Evolutionary conservation across 2,888 invertebrate genomes (phyloP), one percentile per base, ranked within the genome.

Genomic region (Drosophila rubida): DNA sequence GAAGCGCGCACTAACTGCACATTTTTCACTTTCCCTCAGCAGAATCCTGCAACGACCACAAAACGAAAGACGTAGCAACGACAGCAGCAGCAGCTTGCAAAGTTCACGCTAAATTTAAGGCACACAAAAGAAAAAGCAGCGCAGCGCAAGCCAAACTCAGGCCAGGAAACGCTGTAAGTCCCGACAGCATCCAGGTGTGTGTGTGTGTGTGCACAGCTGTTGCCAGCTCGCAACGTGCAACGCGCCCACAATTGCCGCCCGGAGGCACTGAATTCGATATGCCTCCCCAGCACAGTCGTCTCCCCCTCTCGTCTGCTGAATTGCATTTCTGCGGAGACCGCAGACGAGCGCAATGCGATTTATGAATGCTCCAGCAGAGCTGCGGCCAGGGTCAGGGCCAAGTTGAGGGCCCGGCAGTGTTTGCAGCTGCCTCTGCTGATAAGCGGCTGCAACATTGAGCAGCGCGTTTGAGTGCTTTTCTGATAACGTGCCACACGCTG

Each of bases 21-120:
- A 75, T 75, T 78, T 86, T 83, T 82, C 84, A 80, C 80, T 82
- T 83, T 86, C 59, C 75, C 63, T 73, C 62, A 44, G 50, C 65
- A 73, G 79, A 82, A 65, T 70, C 76, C 69, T 69, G 61, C 11
- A 14, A 7, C 7, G 55, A 25, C 39, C 39, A 27, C 16, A n/a
- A 27, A 16, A 37, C 22, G 25, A 42, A n/a, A 51, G 41, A 45
- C 11, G 62, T 35, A 37, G 25, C 11, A 16, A n/a, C 11, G 8
- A n/a, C 11, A 5, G 55, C 41, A 16, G 58, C n/a, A 16, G 50
- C 16, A 66, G 53, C 63, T 53, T 55, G 23, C 32, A 68, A 75
- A 76, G 74, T 76, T 77, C 69, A 76, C 78, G 78, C 65, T 76
- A 73, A 77, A 76, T 76, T 76, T 76, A 77, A 76, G 61, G 59